Percentiles rank a stretch among this genome's conserved stretches.
Evolutionary conservation across 2,888 invertebrate genomes (phyloP).

Genomic region (Graphium colonna): DNA sequence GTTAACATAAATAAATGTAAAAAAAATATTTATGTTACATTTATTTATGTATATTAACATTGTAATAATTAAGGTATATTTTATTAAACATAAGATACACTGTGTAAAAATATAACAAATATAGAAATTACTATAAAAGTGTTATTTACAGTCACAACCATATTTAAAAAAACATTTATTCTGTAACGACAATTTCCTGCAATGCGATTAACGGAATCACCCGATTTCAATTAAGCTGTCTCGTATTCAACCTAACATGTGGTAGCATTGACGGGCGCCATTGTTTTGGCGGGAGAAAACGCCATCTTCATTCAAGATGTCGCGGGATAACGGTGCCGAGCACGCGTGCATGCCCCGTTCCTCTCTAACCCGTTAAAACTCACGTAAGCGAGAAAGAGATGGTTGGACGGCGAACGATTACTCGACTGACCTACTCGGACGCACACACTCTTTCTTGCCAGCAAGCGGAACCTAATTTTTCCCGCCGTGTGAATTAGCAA

Average conservation of each 20-base stretch:
- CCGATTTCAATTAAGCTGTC: slow-evolving; percentile 1
- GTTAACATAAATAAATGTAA: too few relatives aligned
- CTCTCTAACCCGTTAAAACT: slow-evolving; percentile 31
- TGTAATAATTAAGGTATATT: too few relatives aligned
- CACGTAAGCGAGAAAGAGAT: slow-evolving; percentile 40
- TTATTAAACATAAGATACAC: too few relatives aligned
- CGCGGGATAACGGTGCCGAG: slow-evolving; percentile 75
- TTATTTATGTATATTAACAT: too few relatives aligned
- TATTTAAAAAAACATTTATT: too few relatives aligned
- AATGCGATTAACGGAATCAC: not conserved
- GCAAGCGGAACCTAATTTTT: slow-evolving; percentile 78
- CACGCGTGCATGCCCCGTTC: slow-evolving; percentile 50
- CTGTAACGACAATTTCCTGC: not conserved
- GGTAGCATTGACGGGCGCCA: slow-evolving; percentile 45
- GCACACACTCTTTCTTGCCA: slow-evolving; percentile 79
- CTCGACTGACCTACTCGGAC: slow-evolving; percentile 79
- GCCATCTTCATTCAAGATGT: slow-evolving; percentile 79
- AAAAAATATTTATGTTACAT: too few relatives aligned
- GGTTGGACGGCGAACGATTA: slow-evolving; percentile 67
- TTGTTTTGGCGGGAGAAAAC: slow-evolving; percentile 79
- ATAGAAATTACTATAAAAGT: too few relatives aligned
- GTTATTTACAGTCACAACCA: too few relatives aligned
- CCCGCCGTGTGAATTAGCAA: slow-evolving; percentile 68
- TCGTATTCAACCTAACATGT: slow-evolving; percentile 1
- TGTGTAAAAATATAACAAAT: too few relatives aligned